Percentiles rank a stretch among this genome's conserved stretches.
phyloP scores from a whole-genome alignment of 1,140 invertebrate genomes.

The Hylaeus anthracinus region DNA sequence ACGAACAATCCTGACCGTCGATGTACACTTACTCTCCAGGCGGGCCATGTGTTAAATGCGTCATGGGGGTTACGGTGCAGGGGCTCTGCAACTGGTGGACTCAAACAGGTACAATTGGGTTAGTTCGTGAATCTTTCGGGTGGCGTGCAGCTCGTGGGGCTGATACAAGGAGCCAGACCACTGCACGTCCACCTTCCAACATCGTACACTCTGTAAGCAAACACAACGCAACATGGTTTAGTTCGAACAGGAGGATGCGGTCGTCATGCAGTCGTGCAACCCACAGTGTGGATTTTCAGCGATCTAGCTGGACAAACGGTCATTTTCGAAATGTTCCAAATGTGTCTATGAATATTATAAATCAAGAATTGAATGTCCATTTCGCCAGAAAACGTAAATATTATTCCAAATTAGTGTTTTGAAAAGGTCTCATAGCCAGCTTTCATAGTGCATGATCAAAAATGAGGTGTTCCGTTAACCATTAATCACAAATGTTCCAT shows the following conservation, averaged over 20 bases:
- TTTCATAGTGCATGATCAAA: no score
- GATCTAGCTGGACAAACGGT: no score
- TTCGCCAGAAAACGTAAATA: no score
- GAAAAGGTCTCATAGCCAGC: no score
- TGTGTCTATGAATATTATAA: no score
- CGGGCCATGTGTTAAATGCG: conserved; percentile 74
- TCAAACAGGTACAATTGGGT: conserved; percentile 61
- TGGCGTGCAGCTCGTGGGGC: conserved; percentile 60
- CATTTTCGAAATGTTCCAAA: no score
- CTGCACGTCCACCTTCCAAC: conserved; percentile 67
- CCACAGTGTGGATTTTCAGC: no score
- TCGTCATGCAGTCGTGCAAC: background rate
- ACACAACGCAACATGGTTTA: conserved; percentile 25
- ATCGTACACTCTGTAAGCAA: conserved; percentile 67
- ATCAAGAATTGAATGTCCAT: no score
- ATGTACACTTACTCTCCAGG: conserved; percentile 70
- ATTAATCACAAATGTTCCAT: no score
- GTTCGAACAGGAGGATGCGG: background rate
- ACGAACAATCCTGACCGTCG: conserved; percentile 17
- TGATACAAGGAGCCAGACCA: conserved; percentile 64
- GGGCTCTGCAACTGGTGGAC: conserved; percentile 56
- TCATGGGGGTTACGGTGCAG: conserved; percentile 65
- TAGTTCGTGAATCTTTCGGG: conserved; percentile 63
- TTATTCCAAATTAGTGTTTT: no score
- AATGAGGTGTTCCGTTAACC: no score